Conservation (phyloP, 2,888 invertebrate species). For the Tachystola acroxantha region DNA sequence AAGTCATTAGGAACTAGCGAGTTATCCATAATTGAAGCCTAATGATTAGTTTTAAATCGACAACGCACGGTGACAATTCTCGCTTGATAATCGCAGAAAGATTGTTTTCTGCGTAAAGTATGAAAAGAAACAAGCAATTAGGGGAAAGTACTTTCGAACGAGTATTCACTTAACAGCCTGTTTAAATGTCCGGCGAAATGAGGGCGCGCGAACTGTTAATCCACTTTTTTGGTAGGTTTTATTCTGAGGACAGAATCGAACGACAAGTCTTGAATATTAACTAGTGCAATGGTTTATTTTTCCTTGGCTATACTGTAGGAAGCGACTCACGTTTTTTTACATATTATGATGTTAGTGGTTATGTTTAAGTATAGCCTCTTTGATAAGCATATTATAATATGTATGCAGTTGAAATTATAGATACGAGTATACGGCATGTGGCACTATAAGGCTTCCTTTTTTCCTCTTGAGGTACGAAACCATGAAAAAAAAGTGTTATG, state of each 20-base stretch:
- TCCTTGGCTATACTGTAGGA: too few relatives aligned
- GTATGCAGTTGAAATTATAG: too few relatives aligned
- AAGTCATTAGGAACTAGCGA: constrained; percentile 22
- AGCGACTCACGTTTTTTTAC: too few relatives aligned
- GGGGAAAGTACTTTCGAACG: constrained; percentile 15
- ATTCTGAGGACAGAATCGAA: background rate
- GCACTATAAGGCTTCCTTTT: too few relatives aligned
- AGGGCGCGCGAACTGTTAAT: constrained; percentile 1
- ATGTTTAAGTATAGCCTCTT: too few relatives aligned
- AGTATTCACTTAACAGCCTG: constrained; percentile 6
- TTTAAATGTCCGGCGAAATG: background rate
- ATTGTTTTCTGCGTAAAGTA: constrained; percentile 19
- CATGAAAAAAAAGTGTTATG: too few relatives aligned
- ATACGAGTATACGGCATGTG: too few relatives aligned
- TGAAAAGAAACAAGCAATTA: constrained; percentile 11
- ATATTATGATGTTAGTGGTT: too few relatives aligned
- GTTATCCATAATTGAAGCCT: constrained; percentile 18
- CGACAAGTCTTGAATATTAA: background rate
- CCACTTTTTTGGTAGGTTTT: constrained; percentile 1
- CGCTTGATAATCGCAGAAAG: constrained; percentile 21
- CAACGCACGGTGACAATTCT: constrained; percentile 21
- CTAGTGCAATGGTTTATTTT: too few relatives aligned
- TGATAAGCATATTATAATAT: too few relatives aligned
- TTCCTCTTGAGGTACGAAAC: too few relatives aligned
- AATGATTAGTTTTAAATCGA: constrained; percentile 26